Percentiles rank a stretch among this genome's conserved stretches.
Evolutionary conservation across 2,113 vertebrate genomes (phyloP).

Genomic region (Passer domesticus): DNA sequence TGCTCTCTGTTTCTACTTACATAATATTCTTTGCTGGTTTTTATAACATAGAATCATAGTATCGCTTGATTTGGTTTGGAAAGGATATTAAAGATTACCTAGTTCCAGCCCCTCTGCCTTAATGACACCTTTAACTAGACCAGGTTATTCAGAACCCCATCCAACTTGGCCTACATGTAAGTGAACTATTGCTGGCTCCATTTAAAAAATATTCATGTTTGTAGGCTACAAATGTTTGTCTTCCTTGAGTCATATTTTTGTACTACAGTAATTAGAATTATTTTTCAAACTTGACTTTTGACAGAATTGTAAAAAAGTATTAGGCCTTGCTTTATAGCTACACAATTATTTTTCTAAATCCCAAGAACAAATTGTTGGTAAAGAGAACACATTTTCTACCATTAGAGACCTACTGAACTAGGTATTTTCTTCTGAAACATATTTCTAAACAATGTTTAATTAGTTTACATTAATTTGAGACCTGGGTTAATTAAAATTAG

Average conservation of each 20-base stretch:
- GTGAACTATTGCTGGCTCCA: background rate
- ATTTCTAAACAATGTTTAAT: background rate
- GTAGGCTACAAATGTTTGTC: background rate
- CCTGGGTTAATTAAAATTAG: background rate
- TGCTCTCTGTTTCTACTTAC: background rate
- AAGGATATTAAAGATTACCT: background rate
- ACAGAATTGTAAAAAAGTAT: background rate
- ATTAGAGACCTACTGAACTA: background rate
- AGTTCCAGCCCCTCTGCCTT: background rate
- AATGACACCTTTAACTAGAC: background rate
- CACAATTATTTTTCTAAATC: background rate
- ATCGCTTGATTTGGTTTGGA: background rate
- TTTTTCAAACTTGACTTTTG: background rate
- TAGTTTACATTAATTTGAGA: background rate
- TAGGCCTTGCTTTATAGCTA: background rate
- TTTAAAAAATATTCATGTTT: background rate
- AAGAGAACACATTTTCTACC: background rate
- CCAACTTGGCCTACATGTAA: background rate
- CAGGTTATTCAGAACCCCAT: background rate
- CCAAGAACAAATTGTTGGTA: background rate
- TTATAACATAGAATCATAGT: background rate
- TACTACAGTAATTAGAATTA: background rate
- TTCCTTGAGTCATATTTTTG: background rate
- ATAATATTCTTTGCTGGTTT: background rate
- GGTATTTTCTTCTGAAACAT: background rate